Evolutionary conservation across 2,797 vertebrate genomes (phyloP).

Genomic region (Hoplostethus atlanticus): DNA sequence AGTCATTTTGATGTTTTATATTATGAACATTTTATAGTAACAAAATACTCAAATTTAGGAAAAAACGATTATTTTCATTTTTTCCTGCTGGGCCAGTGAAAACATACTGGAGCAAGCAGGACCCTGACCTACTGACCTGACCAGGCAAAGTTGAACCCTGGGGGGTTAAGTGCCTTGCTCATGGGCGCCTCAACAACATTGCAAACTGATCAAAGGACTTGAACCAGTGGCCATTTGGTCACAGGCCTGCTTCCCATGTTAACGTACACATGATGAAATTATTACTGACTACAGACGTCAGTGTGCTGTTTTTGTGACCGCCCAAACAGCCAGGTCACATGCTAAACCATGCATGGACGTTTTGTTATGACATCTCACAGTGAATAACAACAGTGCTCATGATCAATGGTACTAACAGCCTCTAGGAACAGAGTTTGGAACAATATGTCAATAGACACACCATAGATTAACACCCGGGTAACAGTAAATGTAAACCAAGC

Average conservation of each 20-base stretch:
- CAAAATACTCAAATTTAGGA: too few species aligned
- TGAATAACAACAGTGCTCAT: slow-evolving; percentile 62
- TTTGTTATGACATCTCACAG: slow-evolving; percentile 66
- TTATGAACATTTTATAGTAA: too few species aligned
- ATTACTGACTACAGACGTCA: slow-evolving; percentile 37
- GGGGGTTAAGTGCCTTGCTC: neutral
- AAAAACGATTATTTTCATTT: too few species aligned
- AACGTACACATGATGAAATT: slow-evolving; percentile 45
- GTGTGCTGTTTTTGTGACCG: slow-evolving; percentile 58
- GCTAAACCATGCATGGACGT: slow-evolving; percentile 43
- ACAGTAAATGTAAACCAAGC: slow-evolving; percentile 66
- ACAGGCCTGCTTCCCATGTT: slow-evolving; percentile 17
- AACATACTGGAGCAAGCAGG: too few species aligned
- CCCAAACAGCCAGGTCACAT: slow-evolving; percentile 27
- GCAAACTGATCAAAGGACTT: neutral
- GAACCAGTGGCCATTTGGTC: neutral
- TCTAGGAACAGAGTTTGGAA: slow-evolving; percentile 59
- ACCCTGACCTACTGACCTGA: too few species aligned
- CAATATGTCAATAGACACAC: slow-evolving; percentile 60
- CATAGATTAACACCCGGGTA: slow-evolving; percentile 68
- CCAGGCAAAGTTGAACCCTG: too few species aligned
- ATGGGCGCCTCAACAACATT: slow-evolving; percentile 5
- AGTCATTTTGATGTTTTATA: too few species aligned
- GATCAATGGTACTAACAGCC: slow-evolving; percentile 60
- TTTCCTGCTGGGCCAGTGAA: too few species aligned